These are phyloP conservation scores for Paraescarpia echinospica DNA, from an alignment of 1,140 invertebrate genomes.

Conservation along the genomic window DNA sequence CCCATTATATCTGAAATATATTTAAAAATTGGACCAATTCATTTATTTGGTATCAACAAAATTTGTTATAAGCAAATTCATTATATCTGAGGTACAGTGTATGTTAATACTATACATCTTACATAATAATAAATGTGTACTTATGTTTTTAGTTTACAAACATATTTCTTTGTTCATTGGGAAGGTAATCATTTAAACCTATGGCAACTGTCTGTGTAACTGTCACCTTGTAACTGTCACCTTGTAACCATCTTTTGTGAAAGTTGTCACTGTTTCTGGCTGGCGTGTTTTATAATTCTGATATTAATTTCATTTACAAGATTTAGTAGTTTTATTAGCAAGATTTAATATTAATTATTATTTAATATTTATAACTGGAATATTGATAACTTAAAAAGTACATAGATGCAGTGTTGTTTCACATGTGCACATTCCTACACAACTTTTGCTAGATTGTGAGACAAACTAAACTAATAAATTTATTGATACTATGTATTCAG, in stretches of 20 bases:
- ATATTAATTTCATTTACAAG: not conserved
- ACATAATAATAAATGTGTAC: not conserved
- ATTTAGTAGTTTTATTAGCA: not conserved
- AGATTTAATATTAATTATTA: too few relatives aligned
- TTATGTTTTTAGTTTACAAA: not conserved
- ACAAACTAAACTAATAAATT: not conserved
- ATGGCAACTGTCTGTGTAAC: not conserved
- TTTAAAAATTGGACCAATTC: too few relatives aligned
- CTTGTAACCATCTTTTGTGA: too few relatives aligned
- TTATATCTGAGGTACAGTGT: too few relatives aligned
- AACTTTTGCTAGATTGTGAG: not conserved
- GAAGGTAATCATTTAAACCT: not conserved
- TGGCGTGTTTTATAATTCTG: not conserved
- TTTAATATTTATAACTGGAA: too few relatives aligned
- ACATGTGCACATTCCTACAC: not conserved
- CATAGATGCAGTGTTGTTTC: too few relatives aligned
- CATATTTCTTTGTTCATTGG: not conserved
- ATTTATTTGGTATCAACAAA: too few relatives aligned
- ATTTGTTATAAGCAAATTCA: too few relatives aligned
- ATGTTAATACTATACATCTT: too few relatives aligned
- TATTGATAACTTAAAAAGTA: too few relatives aligned
- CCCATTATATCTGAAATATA: too few relatives aligned
- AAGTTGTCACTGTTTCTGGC: not conserved
- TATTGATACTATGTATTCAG: not conserved
- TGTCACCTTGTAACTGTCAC: too few relatives aligned